These are phyloP conservation scores for Apeltes quadracus DNA, from an alignment of 2,113 vertebrate species.

Conservation along the genomic window DNA sequence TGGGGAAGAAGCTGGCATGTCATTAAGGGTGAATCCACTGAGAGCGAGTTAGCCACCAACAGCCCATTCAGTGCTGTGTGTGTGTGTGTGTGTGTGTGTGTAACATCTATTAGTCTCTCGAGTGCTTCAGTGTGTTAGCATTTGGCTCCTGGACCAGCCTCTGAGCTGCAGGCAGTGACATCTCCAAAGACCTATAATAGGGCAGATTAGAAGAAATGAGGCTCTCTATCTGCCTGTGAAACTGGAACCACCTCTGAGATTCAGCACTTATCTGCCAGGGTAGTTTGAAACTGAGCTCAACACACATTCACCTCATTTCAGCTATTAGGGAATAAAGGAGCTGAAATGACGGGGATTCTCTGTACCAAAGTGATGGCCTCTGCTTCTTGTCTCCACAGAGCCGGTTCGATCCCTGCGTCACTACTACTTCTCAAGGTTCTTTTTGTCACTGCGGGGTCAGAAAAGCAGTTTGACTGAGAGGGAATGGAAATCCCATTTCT, in stretches of 20 bases:
- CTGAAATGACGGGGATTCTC: conserved; percentile 38
- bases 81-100: neutral
- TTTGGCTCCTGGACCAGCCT: conserved; percentile 33
- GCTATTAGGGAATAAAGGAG: conserved; percentile 19
- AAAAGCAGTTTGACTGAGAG: conserved; percentile 50
- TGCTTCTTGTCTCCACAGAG: conserved; percentile 37
- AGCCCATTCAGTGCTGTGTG: conserved; percentile 22
- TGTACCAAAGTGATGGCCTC: conserved; percentile 26
- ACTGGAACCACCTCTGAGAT: conserved; percentile 40
- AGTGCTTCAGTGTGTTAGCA: conserved; percentile 66
- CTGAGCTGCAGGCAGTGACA: conserved; percentile 31
- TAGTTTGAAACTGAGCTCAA: conserved; percentile 29
- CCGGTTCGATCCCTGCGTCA: conserved; percentile 30
- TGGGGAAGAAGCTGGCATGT: conserved; percentile 27
- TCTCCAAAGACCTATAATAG: conserved; percentile 54
- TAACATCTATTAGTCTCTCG: conserved; percentile 54
- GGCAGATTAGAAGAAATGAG: conserved; percentile 53
- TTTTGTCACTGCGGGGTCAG: conserved; percentile 52
- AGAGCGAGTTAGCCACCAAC: conserved; percentile 20
- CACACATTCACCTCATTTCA: conserved; percentile 5
- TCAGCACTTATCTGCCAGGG: conserved; percentile 32
- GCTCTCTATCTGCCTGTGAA: conserved; percentile 46
- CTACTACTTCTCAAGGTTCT: conserved; percentile 50
- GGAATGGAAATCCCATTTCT: conserved; percentile 69
- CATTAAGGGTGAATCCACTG: conserved; percentile 13